Conservation (phyloP, 2,113 vertebrate species). For the Cisticola juncidis region DNA sequence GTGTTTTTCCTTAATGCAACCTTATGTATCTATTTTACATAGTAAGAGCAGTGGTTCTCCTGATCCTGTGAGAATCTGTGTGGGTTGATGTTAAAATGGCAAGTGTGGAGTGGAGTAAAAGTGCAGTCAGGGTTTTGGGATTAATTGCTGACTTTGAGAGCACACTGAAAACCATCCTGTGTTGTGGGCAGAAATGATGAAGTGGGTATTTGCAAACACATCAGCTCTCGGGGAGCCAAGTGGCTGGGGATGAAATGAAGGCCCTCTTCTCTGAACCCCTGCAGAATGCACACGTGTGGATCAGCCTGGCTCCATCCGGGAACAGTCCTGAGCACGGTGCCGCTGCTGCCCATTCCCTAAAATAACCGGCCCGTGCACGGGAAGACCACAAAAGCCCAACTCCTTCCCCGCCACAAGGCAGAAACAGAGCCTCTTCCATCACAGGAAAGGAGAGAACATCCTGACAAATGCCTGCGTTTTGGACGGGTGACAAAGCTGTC, state of each 20-base stretch:
- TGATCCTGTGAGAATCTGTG: not conserved
- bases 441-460: slow-evolving; percentile 69
- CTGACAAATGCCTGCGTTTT: slow-evolving; percentile 67
- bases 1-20: not conserved
- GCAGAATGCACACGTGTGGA: not conserved
- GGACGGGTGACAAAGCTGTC: slow-evolving; percentile 67
- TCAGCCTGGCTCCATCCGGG: not conserved
- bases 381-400: slow-evolving; percentile 24
- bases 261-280: not conserved
- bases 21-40: not conserved
- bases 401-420: slow-evolving; percentile 10
- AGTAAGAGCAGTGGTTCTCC: not conserved
- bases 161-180: not conserved
- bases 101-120: not conserved
- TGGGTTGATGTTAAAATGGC: not conserved
- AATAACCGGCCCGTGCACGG: not conserved
- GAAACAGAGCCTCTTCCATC: slow-evolving; percentile 51
- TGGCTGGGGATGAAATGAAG: not conserved
- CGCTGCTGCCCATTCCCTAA: not conserved
- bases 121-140: not conserved
- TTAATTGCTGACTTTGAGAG: not conserved
- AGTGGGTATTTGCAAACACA: not conserved
- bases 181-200: not conserved
- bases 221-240: not conserved
- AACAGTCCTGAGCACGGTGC: fast-evolving